Conservation (phyloP, 2,888 invertebrate genomes). For the Seladonia tumulorum region DNA sequence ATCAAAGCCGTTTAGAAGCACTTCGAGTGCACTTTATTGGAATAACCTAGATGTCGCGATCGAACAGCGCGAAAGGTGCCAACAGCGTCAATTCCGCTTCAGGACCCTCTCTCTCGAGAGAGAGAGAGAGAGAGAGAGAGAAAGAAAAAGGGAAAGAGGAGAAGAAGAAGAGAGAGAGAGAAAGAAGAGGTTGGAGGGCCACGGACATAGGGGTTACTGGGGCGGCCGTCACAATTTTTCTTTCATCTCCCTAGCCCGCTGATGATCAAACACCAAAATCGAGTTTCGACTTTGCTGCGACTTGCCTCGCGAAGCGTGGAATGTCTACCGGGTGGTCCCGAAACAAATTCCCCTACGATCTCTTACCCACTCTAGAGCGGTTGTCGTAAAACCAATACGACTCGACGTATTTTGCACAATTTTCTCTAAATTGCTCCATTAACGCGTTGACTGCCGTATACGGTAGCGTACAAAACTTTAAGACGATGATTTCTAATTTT, state of each 20-base stretch:
- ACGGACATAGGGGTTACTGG: conserved; percentile 45
- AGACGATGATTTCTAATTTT: no score
- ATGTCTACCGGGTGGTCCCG: not conserved
- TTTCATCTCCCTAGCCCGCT: conserved; percentile 50
- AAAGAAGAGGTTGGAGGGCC: conserved; percentile 33
- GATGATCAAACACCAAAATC: conserved; percentile 38
- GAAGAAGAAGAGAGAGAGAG: not conserved
- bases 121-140: not conserved
- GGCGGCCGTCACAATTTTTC: conserved; percentile 49
- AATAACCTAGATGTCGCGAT: conserved; percentile 78
- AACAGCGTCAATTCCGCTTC: conserved; percentile 49
- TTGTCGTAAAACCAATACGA: not conserved
- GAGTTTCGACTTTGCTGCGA: not conserved
- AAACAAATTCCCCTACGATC: not conserved
- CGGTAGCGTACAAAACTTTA: no score
- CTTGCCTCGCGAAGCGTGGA: not conserved
- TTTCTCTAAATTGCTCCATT: not conserved
- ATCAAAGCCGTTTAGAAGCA: conserved; percentile 79
- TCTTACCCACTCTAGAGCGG: no score
- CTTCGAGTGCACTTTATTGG: conserved; percentile 78
- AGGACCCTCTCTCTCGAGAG: no score
- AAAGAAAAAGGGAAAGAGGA: no score
- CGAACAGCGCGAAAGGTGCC: conserved; percentile 47
- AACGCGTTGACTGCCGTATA: no score
- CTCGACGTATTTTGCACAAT: not conserved